Conservation (phyloP, 2,888 invertebrate species). For the Epinotia brunnichana region DNA sequence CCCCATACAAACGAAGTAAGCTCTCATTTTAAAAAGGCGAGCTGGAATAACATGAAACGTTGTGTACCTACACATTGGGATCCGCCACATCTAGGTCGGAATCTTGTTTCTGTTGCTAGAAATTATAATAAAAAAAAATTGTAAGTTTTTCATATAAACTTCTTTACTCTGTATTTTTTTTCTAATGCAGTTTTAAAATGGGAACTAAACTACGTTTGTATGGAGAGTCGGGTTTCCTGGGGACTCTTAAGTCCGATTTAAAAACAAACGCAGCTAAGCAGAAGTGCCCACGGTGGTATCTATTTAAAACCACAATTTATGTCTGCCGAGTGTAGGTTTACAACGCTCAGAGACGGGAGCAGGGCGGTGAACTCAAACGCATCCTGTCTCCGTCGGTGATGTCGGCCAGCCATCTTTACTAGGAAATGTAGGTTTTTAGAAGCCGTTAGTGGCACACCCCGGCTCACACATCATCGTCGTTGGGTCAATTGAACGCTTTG, state of each 20-base stretch:
- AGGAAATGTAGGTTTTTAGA: conserved; percentile 80
- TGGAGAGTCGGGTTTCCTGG: too few relatives aligned
- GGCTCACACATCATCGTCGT: conserved; percentile 66
- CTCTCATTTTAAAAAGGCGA: too few relatives aligned
- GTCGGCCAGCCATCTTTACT: conserved; percentile 74
- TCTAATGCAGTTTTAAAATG: too few relatives aligned
- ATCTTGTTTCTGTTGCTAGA: too few relatives aligned
- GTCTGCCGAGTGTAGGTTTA: conserved; percentile 70
- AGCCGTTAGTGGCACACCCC: conserved; percentile 73
- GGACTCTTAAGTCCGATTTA: neutral
- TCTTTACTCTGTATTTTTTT: too few relatives aligned
- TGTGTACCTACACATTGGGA: too few relatives aligned
- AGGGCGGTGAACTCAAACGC: conserved; percentile 72
- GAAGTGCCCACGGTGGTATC: conserved; percentile 51
- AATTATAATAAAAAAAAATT: too few relatives aligned
- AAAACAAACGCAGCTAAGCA: conserved; percentile 48
- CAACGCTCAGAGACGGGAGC: conserved; percentile 64
- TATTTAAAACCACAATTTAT: conserved; percentile 72
- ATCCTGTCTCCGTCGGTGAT: conserved; percentile 77
- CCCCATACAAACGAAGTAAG: too few relatives aligned
- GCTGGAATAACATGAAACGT: too few relatives aligned
- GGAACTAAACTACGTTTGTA: too few relatives aligned
- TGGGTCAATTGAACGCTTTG: conserved; percentile 69
- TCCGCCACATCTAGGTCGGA: too few relatives aligned
- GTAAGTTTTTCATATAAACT: too few relatives aligned